A percentile compares a stretch with the other conserved stretches of the same genome.
Conservation (phyloP, 2,113 vertebrate species). For the Gambusia holbrooki region DNA sequence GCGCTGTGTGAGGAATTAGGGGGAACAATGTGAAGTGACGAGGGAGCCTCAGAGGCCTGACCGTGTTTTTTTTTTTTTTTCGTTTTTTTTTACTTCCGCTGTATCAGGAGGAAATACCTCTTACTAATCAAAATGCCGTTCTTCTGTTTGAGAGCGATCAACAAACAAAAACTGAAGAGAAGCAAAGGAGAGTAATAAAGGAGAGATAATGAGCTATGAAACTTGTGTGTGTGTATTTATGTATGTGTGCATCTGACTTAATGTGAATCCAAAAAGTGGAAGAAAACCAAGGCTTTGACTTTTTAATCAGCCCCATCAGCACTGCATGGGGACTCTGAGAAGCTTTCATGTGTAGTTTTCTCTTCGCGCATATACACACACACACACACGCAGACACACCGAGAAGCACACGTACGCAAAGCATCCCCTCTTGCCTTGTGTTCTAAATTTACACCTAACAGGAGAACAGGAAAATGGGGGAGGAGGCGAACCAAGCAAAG, state of each 20-base stretch:
- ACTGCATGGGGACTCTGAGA: slow-evolving; percentile 70
- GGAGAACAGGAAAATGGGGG: slow-evolving; percentile 67
- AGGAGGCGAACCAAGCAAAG: slow-evolving; percentile 44
- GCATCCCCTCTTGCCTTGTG: slow-evolving; percentile 74
- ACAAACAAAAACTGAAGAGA: slow-evolving; percentile 8
- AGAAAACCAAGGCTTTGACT: slow-evolving; percentile 74
- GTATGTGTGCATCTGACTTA: slow-evolving; percentile 34
- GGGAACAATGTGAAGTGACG: slow-evolving; percentile 61
- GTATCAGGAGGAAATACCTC: slow-evolving; percentile 38
- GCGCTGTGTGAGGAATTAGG: slow-evolving; percentile 56
- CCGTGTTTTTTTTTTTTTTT: slow-evolving; percentile 22
- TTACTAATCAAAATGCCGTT: slow-evolving; percentile 11
- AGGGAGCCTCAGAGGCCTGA: slow-evolving; percentile 57
- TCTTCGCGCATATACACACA: slow-evolving; percentile 34
- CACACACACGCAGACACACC: slow-evolving; percentile 6
- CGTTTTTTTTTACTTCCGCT: slow-evolving; percentile 29
- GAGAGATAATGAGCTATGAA: slow-evolving; percentile 37
- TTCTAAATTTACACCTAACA: slow-evolving; percentile 81
- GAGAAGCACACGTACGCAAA: slow-evolving; percentile 28
- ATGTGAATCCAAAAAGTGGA: slow-evolving; percentile 68
- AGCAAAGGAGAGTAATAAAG: slow-evolving; percentile 32
- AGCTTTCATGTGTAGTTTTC: slow-evolving; percentile 72
- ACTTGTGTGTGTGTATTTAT: slow-evolving; percentile 8
- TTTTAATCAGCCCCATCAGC: slow-evolving; percentile 79
- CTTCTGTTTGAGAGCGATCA: slow-evolving; percentile 29